Conservation (phyloP, 2,888 invertebrate species). For the Bunonema sp. region DNA sequence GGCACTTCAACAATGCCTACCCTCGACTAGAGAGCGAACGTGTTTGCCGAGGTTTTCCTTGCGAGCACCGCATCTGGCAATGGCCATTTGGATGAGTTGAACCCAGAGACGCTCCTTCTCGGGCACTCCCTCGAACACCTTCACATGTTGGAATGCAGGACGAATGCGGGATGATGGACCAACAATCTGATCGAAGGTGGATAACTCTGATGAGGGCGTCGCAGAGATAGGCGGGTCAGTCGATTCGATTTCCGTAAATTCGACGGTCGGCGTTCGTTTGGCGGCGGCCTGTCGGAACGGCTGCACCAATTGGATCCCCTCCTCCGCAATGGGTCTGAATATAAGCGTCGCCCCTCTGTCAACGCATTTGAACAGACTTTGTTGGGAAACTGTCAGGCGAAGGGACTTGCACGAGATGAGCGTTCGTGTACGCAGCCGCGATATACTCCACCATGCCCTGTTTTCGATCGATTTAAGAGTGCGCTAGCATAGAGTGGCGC, state of each 20-base stretch:
- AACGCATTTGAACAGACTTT: no score
- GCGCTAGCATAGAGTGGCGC: no score
- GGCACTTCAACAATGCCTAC: constrained; percentile 11
- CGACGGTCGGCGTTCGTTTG: no score
- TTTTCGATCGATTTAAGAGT: background rate
- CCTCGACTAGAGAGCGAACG: constrained; percentile 32
- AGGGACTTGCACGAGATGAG: constrained; percentile 39
- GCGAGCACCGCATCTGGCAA: constrained; percentile 16
- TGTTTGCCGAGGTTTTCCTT: constrained; percentile 18
- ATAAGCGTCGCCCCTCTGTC: no score
- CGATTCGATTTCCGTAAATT: no score
- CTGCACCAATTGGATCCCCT: no score
- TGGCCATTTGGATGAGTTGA: constrained; percentile 26
- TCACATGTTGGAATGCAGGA: background rate
- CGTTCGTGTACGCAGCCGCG: constrained; percentile 34
- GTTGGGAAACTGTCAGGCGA: constrained; percentile 13
- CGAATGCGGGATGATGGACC: constrained; percentile 1
- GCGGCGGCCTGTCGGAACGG: no score
- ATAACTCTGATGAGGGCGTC: background rate
- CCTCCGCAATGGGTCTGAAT: no score
- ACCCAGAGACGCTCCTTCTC: constrained; percentile 27
- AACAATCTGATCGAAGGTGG: background rate
- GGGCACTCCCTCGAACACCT: constrained; percentile 7
- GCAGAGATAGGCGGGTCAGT: background rate
- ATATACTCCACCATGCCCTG: constrained; percentile 40